Conservation (phyloP, 2,888 invertebrate species). For the Nasonovia ribisnigri region DNA sequence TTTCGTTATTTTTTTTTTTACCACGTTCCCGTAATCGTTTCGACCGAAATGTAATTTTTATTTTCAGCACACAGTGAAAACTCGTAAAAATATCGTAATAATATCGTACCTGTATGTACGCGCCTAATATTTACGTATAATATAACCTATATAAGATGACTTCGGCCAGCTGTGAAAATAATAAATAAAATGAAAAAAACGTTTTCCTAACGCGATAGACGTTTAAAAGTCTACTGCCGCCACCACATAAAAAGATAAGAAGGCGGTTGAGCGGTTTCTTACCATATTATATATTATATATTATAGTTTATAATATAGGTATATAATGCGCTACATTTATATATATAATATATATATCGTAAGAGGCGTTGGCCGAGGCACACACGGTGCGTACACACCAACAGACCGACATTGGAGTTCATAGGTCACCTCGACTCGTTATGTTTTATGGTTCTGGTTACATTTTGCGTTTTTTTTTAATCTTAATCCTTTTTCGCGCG, state of each 20-base stretch:
- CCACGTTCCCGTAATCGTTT: not conserved
- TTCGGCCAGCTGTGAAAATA: conserved; percentile 38
- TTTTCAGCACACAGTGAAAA: conserved; percentile 18
- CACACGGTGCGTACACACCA: not conserved
- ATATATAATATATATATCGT: not conserved
- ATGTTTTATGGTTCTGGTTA: conserved; percentile 64
- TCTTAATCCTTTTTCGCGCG: conserved; percentile 44
- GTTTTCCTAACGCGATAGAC: not conserved
- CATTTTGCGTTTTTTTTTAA: conserved; percentile 54
- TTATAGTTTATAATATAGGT: not conserved
- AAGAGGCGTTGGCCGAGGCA: conserved; percentile 57
- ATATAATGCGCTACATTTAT: not conserved
- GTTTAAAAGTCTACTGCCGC: conserved; percentile 18
- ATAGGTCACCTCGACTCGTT: conserved; percentile 64
- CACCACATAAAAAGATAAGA: conserved; percentile 46
- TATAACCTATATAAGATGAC: conserved; percentile 9
- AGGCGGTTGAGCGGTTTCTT: conserved; percentile 47
- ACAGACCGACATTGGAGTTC: conserved; percentile 56
- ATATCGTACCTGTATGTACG: not conserved
- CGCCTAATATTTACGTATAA: not conserved
- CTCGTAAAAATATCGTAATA: conserved; percentile 33
- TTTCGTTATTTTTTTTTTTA: not conserved
- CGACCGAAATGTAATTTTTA: not conserved
- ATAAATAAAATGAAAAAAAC: conserved; percentile 10
- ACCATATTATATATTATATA: not conserved